Evolutionary conservation across 1,140 invertebrate species (phyloP).

Genomic region (Sweltsa coloradensis): DNA sequence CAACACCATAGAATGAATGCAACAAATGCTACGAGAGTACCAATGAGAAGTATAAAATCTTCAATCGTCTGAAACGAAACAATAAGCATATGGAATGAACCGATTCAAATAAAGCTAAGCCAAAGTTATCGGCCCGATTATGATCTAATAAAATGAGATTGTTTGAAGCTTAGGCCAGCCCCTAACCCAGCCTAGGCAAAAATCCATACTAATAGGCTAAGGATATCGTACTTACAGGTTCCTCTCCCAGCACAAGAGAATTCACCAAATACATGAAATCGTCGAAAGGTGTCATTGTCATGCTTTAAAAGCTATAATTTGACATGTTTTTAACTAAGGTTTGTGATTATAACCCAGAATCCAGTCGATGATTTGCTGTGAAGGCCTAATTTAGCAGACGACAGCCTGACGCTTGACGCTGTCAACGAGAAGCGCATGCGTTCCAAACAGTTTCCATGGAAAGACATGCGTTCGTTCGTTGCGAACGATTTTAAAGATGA

Average conservation of each 20-base stretch:
- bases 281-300: slow-evolving; percentile 45
- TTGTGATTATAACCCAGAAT: no score
- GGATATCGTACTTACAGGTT: slow-evolving; percentile 35
- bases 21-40: slow-evolving; percentile 46
- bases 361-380: no score
- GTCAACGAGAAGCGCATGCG: no score
- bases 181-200: background rate
- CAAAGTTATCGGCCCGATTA: background rate
- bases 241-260: slow-evolving; percentile 42
- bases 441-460: no score
- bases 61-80: slow-evolving; percentile 38
- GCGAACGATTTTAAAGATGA: no score
- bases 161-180: background rate
- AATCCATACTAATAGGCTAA: background rate
- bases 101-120: background rate
- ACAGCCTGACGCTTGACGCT: no score
- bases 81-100: slow-evolving; percentile 1
- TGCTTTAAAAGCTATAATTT: no score
- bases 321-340: no score
- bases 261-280: slow-evolving; percentile 45
- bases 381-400: no score
- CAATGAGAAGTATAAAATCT: slow-evolving; percentile 45
- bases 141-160: background rate
- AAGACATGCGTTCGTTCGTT: no score
- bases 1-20: slow-evolving; percentile 50